These are phyloP conservation scores for Rotaria macrura DNA, from an alignment of 2,888 invertebrate species.

Conservation along the genomic window DNA sequence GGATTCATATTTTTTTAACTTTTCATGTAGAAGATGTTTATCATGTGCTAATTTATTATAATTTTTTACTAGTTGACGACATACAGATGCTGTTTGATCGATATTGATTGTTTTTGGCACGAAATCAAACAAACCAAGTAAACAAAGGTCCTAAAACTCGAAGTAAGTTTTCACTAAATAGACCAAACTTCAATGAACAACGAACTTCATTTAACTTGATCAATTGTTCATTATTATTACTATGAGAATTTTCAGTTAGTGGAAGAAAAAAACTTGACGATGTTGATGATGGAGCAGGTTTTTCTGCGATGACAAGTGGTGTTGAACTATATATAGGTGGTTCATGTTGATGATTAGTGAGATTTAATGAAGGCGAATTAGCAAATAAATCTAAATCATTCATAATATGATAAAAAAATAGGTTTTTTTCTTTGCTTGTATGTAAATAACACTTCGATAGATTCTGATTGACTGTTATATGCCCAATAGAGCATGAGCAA, in stretches of 20 bases:
- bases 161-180: background rate
- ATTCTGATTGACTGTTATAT: background rate
- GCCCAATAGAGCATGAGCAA: background rate
- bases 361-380: background rate
- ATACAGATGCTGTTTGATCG: background rate
- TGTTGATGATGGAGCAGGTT: background rate
- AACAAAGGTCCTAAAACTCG: constrained; percentile 3
- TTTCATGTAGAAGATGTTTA: background rate
- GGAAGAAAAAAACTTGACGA: background rate
- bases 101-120: background rate
- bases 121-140: constrained; percentile 9
- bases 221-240: background rate
- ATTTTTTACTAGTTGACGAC: constrained; percentile 1
- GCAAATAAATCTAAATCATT: background rate
- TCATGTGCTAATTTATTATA: background rate
- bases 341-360: background rate
- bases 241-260: background rate
- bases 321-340: background rate
- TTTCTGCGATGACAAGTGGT: background rate
- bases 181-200: background rate
- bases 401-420: background rate
- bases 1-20: constrained; percentile 1
- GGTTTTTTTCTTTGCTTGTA: background rate
- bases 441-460: background rate
- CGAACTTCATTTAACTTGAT: background rate